Base-by-base conservation (phyloP, 1,140 invertebrate species). In the Drosophila aff. region DNA sequence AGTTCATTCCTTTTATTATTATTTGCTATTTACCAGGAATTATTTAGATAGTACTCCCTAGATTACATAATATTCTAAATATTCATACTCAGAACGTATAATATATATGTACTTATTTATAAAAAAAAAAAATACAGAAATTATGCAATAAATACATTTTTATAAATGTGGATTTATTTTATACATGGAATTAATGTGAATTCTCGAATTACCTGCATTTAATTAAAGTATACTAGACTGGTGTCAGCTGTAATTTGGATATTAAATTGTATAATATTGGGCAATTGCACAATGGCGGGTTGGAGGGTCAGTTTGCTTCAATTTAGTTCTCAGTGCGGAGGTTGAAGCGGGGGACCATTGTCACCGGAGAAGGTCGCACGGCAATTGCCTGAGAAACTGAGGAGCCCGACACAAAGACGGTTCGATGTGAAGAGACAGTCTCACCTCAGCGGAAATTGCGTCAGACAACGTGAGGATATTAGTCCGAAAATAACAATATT, bases 401-500 rank as follows among this genome's bases (percentile, higher is more conserved):
- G 50, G 61, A 79, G 46, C 58, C 58, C 76, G 78, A 31, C 72
- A 59, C 44, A 63, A 74, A 75, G 74, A 63, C 60, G 15, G 23
- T 36, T 33, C 23, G n/a, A 53, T 38, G 23, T 63, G 61, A 63
- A 63, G 40, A 53, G 67, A 73, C 69, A 73, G 63, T 73, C 47
- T 16, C 46, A 50, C 55, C 55, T 82, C 59, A 76, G 40, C 55
- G 23, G 67, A 81, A 65, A 87, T 84, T 89, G 81, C 84, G 84
- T 84, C 77, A 87, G 84, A 63, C 65, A 76, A 79, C 49, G 75
- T 78, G 79, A 65, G 64, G 65, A 86, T 84, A 82, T 82, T 78
- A 74, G 79, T 85, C 50, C 72, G 60, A 80, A 87, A 76, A 87
- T 84, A 87, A 87, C 82, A 89, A 84, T 87, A 87, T 89, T 87